Evolutionary conservation across 2,888 invertebrate genomes (phyloP).

Genomic region (Stomorhina lunata): DNA sequence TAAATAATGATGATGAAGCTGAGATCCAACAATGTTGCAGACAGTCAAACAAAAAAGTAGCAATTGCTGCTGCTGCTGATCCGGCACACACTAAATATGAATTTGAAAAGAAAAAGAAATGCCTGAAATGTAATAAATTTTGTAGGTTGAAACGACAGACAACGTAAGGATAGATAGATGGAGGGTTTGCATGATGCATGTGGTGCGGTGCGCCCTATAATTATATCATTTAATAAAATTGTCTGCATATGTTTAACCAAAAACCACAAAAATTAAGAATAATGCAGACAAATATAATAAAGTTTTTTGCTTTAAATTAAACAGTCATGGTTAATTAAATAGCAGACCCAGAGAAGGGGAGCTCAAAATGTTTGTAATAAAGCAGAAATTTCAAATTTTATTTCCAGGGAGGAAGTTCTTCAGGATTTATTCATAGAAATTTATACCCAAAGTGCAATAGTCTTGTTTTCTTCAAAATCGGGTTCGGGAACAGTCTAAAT

Average conservation of each 20-base stretch:
- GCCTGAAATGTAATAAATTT: conserved; percentile 18
- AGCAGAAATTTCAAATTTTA: too few species aligned
- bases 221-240: conserved; percentile 78
- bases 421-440: too few species aligned
- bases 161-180: background rate
- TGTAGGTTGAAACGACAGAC: too few species aligned
- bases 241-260: conserved; percentile 75
- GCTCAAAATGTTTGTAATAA: too few species aligned
- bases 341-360: too few species aligned
- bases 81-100: background rate
- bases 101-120: background rate
- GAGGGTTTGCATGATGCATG: conserved; percentile 44
- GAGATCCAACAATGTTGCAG: conserved; percentile 20
- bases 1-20: conserved; percentile 42
- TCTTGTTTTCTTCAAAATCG: too few species aligned
- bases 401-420: too few species aligned
- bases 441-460: too few species aligned
- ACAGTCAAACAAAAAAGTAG: background rate
- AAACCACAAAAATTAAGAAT: conserved; percentile 61
- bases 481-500: too few species aligned
- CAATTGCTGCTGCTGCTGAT: background rate
- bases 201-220: conserved; percentile 77
- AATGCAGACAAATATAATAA: conserved; percentile 1
- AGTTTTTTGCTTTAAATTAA: background rate
- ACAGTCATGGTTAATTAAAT: background rate